A percentile compares a stretch with the other conserved stretches of the same genome.
Conservation (phyloP, 1,140 invertebrate genomes). For the Gonioctena quinquepunctata region DNA sequence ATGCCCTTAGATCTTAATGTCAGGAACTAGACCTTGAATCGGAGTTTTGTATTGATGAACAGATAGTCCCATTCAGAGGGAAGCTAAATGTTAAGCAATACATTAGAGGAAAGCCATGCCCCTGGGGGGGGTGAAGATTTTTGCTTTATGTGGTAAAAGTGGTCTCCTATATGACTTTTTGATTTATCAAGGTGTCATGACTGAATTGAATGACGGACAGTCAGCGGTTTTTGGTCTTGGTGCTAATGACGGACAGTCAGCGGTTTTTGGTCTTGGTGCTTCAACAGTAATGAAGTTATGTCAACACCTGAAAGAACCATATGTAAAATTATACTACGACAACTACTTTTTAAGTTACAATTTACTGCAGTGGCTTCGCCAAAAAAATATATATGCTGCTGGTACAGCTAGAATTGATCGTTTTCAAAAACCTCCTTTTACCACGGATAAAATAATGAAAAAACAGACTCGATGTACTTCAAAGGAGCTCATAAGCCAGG, state of each 20-base stretch:
- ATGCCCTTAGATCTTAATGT: background rate
- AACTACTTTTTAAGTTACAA: constrained; percentile 27
- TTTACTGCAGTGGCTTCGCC: constrained; percentile 2
- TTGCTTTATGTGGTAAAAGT: constrained; percentile 14
- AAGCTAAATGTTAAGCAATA: constrained; percentile 11
- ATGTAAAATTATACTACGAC: constrained; percentile 17
- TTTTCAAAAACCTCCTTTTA: constrained; percentile 1
- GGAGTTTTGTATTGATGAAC: background rate
- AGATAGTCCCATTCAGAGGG: constrained; percentile 19
- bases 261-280: constrained; percentile 6
- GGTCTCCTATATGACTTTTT: constrained; percentile 12
- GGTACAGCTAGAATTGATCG: constrained; percentile 12
- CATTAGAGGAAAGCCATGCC: constrained; percentile 19
- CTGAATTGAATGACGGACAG: background rate
- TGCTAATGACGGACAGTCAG: too few species aligned
- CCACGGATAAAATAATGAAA: background rate
- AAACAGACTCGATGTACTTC: background rate
- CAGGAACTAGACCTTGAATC: background rate
- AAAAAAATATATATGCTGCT: constrained; percentile 11
- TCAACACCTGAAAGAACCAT: background rate
- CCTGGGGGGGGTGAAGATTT: constrained; percentile 20
- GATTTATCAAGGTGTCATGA: constrained; percentile 12
- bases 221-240: background rate
- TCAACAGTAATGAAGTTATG: constrained; percentile 14
- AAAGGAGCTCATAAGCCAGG: background rate